Base-by-base conservation (phyloP, 1,140 invertebrate species). In the Bombus turneri region DNA sequence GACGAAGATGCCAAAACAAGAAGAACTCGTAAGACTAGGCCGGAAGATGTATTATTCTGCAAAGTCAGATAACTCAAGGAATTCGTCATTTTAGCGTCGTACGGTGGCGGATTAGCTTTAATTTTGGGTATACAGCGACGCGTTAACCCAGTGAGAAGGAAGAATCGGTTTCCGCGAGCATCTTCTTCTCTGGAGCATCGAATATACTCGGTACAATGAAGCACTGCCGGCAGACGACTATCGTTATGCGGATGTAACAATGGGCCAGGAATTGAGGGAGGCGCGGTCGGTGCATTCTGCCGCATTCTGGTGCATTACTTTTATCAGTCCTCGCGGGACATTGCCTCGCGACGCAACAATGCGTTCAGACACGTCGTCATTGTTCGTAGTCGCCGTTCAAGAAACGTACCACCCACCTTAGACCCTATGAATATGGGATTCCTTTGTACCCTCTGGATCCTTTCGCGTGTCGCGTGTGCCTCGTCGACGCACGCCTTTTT, bases 371-470 rank as follows among this genome's bases (percentile, higher is more conserved):
- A 77, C 82, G 72, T 81, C 84, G 83, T 91, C 88, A 92, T 92
- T 92, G 90, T 92, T 88, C 85, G 86, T 79, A 87, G 86, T 66
- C 64, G 64, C 71, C 88, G 84, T 86, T 91, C 87, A 91, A 91
- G 92, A 92, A 92, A 81, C 86, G 85, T 86, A 91, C 39, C 88
- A 87, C 86, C 80, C 84, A 76, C 87, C 86, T 87, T 91, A 92
- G 87, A 91, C 91, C 83, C 79, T 87, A 91, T 86, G 90, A 92
- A 92, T 92, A 92, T 91, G 90, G 78, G 84, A 92, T 91, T 89
- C 84, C 86, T 86, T 73, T 81, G 73, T 76, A 84, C 88, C 87
- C 64, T 53, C 15, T 76, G 83, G 89, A 77, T 80, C 9, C 66
- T 47, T 31, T 18, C 25, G 31, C 39, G 66, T 53, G 59, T 62